Conservation (phyloP, 2,888 invertebrate genomes). For the Lasioglossum figueresi region DNA sequence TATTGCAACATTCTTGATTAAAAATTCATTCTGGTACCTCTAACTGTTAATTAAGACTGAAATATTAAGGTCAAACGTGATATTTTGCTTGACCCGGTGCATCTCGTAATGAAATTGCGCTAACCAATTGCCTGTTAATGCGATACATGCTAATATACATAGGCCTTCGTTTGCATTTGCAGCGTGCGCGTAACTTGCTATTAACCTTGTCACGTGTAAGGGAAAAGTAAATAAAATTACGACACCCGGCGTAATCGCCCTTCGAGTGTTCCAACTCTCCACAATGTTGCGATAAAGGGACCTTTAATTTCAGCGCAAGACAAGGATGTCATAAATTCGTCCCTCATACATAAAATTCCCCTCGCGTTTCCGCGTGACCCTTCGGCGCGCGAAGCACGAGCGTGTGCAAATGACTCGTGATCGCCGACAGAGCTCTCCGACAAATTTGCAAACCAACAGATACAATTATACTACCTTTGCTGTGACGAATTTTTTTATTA, state of each 20-base stretch:
- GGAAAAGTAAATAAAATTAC: constrained; percentile 1
- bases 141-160: constrained; percentile 49
- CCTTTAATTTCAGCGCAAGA: constrained; percentile 33
- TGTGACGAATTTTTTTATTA: neutral
- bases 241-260: neutral
- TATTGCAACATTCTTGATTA: neutral
- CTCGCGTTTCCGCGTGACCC: constrained; percentile 38
- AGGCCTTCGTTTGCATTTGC: neutral
- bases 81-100: neutral
- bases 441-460: constrained; percentile 10
- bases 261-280: neutral
- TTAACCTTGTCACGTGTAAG: constrained; percentile 8
- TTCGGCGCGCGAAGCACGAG: neutral
- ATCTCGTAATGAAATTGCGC: neutral
- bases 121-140: constrained; percentile 7
- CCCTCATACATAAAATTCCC: constrained; percentile 37
- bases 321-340: constrained; percentile 42
- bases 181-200: neutral
- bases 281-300: neutral
- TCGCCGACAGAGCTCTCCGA: neutral
- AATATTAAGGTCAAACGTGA: neutral
- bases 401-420: neutral
- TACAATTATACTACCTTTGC: neutral
- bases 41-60: neutral
- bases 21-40: neutral